Conservation (phyloP, 2,888 invertebrate genomes). For the Agonopterix alstromeriana region DNA sequence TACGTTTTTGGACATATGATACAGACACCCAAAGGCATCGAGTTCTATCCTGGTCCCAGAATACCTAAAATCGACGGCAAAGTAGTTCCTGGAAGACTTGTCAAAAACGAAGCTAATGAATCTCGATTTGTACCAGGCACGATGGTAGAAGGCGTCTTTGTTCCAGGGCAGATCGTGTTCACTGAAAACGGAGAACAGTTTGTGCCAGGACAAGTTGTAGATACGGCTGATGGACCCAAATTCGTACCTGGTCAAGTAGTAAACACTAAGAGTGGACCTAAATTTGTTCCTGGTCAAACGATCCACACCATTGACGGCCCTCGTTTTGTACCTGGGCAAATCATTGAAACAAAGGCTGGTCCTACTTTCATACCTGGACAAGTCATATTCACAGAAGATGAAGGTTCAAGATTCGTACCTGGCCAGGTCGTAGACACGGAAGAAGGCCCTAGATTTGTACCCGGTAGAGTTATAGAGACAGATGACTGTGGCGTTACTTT, state of each 20-base stretch:
- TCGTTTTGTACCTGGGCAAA: constrained; percentile 87
- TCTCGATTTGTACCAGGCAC: constrained; percentile 83
- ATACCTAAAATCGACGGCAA: constrained; percentile 74
- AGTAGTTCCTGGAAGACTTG: constrained; percentile 79
- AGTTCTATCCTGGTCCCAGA: constrained; percentile 78
- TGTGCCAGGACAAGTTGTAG: constrained; percentile 84
- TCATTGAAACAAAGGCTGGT: constrained; percentile 84
- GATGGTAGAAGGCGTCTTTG: constrained; percentile 80
- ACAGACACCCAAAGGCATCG: constrained; percentile 79
- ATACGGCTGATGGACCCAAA: constrained; percentile 81
- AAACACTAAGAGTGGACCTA: constrained; percentile 79
- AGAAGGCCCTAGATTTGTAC: constrained; percentile 82
- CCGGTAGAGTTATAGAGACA: constrained; percentile 84
- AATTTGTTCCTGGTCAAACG: constrained; percentile 84
- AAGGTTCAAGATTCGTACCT: constrained; percentile 78
- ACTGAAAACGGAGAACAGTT: constrained; percentile 84
- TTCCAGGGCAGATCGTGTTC: constrained; percentile 82
- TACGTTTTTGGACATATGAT: constrained; percentile 81
- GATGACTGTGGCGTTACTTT: constrained; percentile 83
- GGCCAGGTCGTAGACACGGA: constrained; percentile 85
- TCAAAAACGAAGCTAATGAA: constrained; percentile 77
- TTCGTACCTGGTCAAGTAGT: constrained; percentile 88
- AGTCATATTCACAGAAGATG: constrained; percentile 80
- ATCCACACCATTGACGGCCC: constrained; percentile 83
- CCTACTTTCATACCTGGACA: constrained; percentile 88